Evolutionary conservation across 2,888 invertebrate genomes (phyloP), one percentile per base, ranked within the genome.

Genomic region (Lycaena phlaeas): DNA sequence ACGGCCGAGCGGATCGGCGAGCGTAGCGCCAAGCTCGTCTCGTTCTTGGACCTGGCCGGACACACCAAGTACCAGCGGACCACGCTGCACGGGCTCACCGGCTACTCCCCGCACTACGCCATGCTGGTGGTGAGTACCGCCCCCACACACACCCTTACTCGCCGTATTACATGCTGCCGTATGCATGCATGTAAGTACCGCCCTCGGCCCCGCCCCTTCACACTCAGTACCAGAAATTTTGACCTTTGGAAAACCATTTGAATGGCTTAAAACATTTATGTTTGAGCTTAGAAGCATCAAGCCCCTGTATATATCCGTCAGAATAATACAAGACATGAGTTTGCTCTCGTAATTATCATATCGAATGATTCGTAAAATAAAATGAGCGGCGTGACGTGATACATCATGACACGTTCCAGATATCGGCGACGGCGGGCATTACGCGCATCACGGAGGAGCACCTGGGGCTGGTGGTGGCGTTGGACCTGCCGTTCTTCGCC

Each of bases 41-140:
- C 97, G 0, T 95, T 97, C 63, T 90, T 98, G 59, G 98, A 99
- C 77, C 85, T 98, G 54, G 98, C 98, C 2, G 98, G 98, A 0
- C 97, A 98, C 77, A 90, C 93, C 52, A 97, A 98, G 70, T 99
- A 98, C 67, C 89, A 98, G 68, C 88, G 94, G 48, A 98, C 98
- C 37, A 98, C 98, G 1, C 90, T 98, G 26, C 93, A 96, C 70
- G 98, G 98, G 0, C 84, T 98, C 26, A 95, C 95, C 3, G 96
- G 96, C 0, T 96, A 97, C 78, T 92, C 91, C 1, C 97, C 97
- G 1, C 96, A 98, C 74, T 94, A 68, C 36, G 81, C 74, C 3
- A 78, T 79, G 71, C 49, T 81, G 0, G 71, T 79, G 54, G 78
- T 78, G 14, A 65, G 76, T 65, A 2, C 1, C 3, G 11, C 11